Base-by-base conservation (phyloP, 1,140 invertebrate species). In the Condylostylus longicornis region DNA sequence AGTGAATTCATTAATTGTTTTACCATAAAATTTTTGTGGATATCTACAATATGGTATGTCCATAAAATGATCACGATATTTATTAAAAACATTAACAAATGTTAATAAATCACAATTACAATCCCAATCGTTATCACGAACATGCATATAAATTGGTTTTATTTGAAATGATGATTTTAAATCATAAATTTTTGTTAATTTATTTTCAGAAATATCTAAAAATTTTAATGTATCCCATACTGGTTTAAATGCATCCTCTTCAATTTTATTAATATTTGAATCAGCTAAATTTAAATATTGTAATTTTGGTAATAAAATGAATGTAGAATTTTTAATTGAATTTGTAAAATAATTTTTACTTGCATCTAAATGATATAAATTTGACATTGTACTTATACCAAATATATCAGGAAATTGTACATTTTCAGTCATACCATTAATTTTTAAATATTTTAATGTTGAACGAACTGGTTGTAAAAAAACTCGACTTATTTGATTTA, bases 381-480 rank as follows among this genome's bases (percentile, higher is more conserved):
- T 51, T 0, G n/a, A 22, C 23, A 53, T 22, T 23, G 34, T 37
- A 2, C 49, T 44, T 8, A 45, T 42, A 15, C 41, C 42, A 17
- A 53, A 53, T 5, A 47, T 32, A 18, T 42, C 0, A 33, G 32
- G 6, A 35, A 29, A 3, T 40, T 38, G 2, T 35, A 7, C 6
- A 53, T 42, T 5, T 9, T 9, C 5, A 53, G 33, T 10, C 33
- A 35, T 3, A 40, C 10, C 39, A 42, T 53, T 51, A 2, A 53
- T 19, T 9, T 32, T 33, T 13, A 53, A 33, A 10, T 50, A 35
- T 5, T 33, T 42, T 2, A 53, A 29, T 1, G 47, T 53, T 2
- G 36, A 17, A 22, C 50, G 51, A 3, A 53, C 46, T 0, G 51
- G 49, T 14, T 53, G 51, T 20, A 53, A 32, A 13, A 53, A 46